Evolutionary conservation across 2,888 invertebrate species (phyloP), one percentile per base, ranked within the genome.

Genomic region (Meteorus cinctellus): DNA sequence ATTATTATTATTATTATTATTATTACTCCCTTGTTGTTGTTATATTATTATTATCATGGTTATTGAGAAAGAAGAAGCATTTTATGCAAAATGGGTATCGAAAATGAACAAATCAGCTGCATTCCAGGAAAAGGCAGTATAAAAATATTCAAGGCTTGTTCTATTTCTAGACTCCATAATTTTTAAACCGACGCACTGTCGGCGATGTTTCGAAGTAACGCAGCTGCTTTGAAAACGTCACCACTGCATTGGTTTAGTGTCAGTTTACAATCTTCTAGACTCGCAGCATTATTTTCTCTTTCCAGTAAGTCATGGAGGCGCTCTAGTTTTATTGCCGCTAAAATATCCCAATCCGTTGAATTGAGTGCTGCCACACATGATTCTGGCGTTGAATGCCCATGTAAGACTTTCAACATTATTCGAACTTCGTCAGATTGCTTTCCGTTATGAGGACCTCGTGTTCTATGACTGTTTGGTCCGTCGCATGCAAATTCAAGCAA

Each of bases 331-430:
- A 98, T 96, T 16, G 97, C 97, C 70, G 94, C 94, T 85, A 96
- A 94, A 0, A 97, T 95, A 86, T 97, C 95, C 97, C 98, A 97
- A 79, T 95, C 93, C 72, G 96, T 95, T 78, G 95, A 93, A 85
- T 97, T 95, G 60, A 98, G 89, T 0, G 96, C 95, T 79, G 93
- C 92, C 4, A 97, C 90, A 84, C 97, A 97, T 78, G 95, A 94
- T 80, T 95, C 94, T 0, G 94, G 93, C 0, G 93, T 88, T 0
- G 89, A 88, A 66, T 89, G 88, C 45, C 88, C 87, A 75, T 89
- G 89, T 65, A 98, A 92, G 27, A 97, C 96, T 90, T 97, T 97
- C 84, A 93, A 92, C 96, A 98, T 97, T 59, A 97, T 95, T 82
- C 97, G 92, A 59, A 97, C 97, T 92, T 97, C 97, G 86, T 98